phyloP scores from a whole-genome alignment of 1,140 invertebrate species.

The Lethocerus indicus region DNA sequence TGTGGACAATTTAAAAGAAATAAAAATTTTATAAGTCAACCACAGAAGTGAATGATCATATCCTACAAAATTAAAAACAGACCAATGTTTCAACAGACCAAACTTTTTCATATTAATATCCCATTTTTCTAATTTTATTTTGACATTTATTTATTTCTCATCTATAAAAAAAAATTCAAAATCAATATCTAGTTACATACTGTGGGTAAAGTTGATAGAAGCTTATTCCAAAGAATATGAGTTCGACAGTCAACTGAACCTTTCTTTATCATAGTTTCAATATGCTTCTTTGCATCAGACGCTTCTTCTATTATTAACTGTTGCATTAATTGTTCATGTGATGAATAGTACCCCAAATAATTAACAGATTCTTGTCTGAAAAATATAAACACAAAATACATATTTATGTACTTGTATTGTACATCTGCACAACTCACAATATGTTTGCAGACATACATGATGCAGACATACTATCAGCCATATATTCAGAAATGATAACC shows the following conservation, averaged over 20 bases:
- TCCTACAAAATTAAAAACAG: too few species aligned
- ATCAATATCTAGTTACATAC: conserved; percentile 1
- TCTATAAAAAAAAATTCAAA: neutral
- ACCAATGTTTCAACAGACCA: too few species aligned
- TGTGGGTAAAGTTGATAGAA: conserved; percentile 26
- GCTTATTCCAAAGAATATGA: conserved; percentile 52
- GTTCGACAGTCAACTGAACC: conserved; percentile 52
- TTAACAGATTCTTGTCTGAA: conserved; percentile 44
- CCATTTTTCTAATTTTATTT: too few species aligned
- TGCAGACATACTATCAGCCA: too few species aligned
- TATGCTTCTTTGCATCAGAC: conserved; percentile 34
- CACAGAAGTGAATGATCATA: too few species aligned
- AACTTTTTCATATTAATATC: too few species aligned
- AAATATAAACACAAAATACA: conserved; percentile 2
- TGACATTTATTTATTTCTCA: too few species aligned
- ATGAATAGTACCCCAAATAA: conserved; percentile 59
- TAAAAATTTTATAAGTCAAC: too few species aligned
- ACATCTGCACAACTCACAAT: too few species aligned
- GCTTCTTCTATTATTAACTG: conserved; percentile 44
- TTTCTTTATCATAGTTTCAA: conserved; percentile 42
- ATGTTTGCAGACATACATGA: too few species aligned
- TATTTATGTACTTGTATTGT: neutral
- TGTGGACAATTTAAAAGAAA: too few species aligned
- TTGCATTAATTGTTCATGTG: conserved; percentile 55
- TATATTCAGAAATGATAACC: too few species aligned